Evolutionary conservation across 2,797 vertebrate species (phyloP).

Genomic region (Acrossocheilus wenchowensis): DNA sequence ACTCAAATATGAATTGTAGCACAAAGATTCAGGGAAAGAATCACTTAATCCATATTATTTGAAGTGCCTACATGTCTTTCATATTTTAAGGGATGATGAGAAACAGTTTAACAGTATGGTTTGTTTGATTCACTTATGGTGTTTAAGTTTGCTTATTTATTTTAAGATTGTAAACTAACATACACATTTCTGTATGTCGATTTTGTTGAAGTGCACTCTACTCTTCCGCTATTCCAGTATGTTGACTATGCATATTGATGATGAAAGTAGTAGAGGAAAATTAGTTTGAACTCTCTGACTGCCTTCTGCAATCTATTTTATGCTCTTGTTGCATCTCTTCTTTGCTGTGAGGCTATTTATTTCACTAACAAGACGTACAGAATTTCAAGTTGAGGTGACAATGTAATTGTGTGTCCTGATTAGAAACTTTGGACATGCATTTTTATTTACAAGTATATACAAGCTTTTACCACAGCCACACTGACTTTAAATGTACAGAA

Average conservation of each 20-base stretch:
- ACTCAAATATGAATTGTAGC: background rate
- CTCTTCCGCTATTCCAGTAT: background rate
- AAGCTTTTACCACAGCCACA: background rate
- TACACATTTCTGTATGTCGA: background rate
- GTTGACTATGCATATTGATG: background rate
- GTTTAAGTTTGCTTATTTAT: background rate
- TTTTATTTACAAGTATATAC: background rate
- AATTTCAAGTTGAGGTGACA: background rate
- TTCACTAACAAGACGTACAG: background rate
- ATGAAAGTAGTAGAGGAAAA: slow-evolving; percentile 11
- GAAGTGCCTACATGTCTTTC: background rate
- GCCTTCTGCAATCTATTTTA: background rate
- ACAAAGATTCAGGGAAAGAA: too few species aligned
- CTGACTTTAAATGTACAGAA: background rate
- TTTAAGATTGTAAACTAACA: background rate
- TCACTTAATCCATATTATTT: background rate
- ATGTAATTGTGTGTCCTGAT: background rate
- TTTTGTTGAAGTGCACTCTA: slow-evolving; percentile 5
- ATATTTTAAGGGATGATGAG: background rate
- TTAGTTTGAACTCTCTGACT: background rate
- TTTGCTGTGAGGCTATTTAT: background rate
- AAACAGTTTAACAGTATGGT: background rate
- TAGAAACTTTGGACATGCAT: background rate
- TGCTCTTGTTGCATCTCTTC: background rate
- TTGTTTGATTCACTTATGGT: background rate